Base-by-base conservation (phyloP, 2,797 vertebrate species). In the Carcharodon carcharias region DNA sequence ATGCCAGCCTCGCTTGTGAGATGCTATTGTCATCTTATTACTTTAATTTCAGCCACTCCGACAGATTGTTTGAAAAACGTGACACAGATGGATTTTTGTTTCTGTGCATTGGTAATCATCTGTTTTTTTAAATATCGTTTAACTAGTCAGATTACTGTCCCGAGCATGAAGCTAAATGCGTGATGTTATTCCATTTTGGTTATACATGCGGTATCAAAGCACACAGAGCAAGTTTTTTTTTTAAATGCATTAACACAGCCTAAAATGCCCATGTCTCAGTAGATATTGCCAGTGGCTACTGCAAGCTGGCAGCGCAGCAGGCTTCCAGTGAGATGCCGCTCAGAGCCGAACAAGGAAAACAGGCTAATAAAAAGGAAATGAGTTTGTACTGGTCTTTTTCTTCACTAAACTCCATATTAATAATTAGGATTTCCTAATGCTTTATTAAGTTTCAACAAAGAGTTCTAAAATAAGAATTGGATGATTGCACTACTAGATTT, bases 261-360 rank as follows among this genome's bases (percentile, higher is more conserved):
- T 77, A 35, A 67, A 95, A 95, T 95, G 94, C 94, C 94, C 69
- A 73, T 28, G 65, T 56, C 94, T 95, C 94, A 56, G 94, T 77
- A 71, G 94, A 45, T n/a, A 95, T 56, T 77, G 94, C 94, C 94
- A 95, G 69, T 95, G 94, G 94, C 94, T 56, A 77, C 31, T 71
- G 67, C 94, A 95, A 77, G 69, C 94, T 95, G 94, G 94, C 50
- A 73, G 40, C 91, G 21, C 69, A 73, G 69, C 94, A 73, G 50
- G 94, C 67, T 56, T 71, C 12, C 28, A 77, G 31, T 77, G 54
- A 56, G 67, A 28, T 95, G 65, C 93, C 16, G 93, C 45, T 35
- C 93, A 54, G 50, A 58, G 94, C 31, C 71, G 69, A n/a, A 73
- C 69, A 9, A 77, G 94, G 54, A 45, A n/a, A 77, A 56, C 31